Evolutionary conservation across 2,113 vertebrate genomes (phyloP).

Genomic region (Antechinus stuartii): DNA sequence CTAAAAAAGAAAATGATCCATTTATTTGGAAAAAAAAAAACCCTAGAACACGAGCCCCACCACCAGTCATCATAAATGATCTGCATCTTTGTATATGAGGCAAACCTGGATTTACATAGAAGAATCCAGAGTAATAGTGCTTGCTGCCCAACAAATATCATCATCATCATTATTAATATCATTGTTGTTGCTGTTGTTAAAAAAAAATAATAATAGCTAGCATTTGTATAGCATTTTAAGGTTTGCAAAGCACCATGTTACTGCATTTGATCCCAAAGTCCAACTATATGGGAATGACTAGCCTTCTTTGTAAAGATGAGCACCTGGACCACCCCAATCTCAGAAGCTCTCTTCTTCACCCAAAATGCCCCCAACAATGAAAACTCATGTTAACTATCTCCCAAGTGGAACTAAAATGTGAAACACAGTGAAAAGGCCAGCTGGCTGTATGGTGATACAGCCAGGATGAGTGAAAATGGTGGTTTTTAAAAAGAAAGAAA

Average conservation of each 20-base stretch:
- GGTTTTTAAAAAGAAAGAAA: conserved; percentile 49
- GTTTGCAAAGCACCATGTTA: background rate
- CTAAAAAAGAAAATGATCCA: background rate
- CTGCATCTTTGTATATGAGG: background rate
- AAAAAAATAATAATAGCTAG: background rate
- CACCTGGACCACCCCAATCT: background rate
- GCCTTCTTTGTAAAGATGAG: background rate
- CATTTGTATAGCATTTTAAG: background rate
- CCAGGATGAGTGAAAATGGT: conserved; percentile 16
- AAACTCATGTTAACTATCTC: background rate
- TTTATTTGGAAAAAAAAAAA: background rate
- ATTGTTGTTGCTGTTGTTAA: background rate
- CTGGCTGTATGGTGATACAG: background rate
- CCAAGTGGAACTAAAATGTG: background rate
- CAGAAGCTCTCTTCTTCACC: background rate
- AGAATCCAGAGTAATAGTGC: background rate
- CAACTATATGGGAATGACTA: background rate
- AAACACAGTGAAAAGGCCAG: background rate
- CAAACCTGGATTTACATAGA: background rate
- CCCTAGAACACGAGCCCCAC: background rate
- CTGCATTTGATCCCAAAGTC: background rate
- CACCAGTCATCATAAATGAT: background rate
- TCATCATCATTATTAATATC: background rate
- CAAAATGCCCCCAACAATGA: background rate
- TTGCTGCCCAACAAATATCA: background rate